Conservation (phyloP, 1,140 invertebrate species). For the Bathynomus jamesi region DNA sequence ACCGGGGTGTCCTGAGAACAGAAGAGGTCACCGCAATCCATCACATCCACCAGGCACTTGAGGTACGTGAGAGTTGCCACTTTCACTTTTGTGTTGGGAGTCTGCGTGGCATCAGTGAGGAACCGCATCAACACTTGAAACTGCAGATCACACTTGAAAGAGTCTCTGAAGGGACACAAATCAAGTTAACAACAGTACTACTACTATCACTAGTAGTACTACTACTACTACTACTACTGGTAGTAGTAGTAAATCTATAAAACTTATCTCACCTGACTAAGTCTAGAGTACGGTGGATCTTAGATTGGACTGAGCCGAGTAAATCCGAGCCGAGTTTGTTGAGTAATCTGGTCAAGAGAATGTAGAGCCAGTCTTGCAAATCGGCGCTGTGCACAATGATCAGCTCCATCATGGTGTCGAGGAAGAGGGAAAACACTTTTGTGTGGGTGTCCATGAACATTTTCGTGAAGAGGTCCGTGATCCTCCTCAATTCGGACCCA, state of each 20-base stretch:
- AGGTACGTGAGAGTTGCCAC: slow-evolving; percentile 65
- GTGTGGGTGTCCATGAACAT: slow-evolving; percentile 98
- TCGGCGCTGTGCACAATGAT: slow-evolving; percentile 76
- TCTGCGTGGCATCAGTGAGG: slow-evolving; percentile 79
- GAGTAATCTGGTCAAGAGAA: slow-evolving; percentile 66
- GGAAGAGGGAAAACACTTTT: slow-evolving; percentile 83
- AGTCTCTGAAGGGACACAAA: slow-evolving; percentile 47
- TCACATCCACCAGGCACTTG: slow-evolving; percentile 56
- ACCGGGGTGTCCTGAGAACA: slow-evolving; percentile 44
- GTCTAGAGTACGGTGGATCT: slow-evolving; percentile 78
- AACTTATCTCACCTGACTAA: slow-evolving; percentile 60
- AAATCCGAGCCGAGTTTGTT: slow-evolving; percentile 85
- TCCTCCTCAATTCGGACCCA: slow-evolving; percentile 61
- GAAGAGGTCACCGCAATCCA: slow-evolving; percentile 43
- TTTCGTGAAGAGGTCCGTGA: slow-evolving; percentile 85
- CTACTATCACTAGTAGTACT: too few species aligned
- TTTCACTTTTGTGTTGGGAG: slow-evolving; percentile 77
- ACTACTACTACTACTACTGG: too few species aligned
- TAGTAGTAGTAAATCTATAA: too few species aligned
- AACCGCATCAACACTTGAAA: slow-evolving; percentile 61
- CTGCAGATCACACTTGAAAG: slow-evolving; percentile 56
- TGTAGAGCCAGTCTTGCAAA: slow-evolving; percentile 82
- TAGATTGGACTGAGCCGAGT: slow-evolving; percentile 77
- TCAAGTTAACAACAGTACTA: too few species aligned
- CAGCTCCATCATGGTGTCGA: slow-evolving; percentile 83